Evolutionary conservation across 1,140 invertebrate genomes (phyloP).

Genomic region (Ips typographus): DNA sequence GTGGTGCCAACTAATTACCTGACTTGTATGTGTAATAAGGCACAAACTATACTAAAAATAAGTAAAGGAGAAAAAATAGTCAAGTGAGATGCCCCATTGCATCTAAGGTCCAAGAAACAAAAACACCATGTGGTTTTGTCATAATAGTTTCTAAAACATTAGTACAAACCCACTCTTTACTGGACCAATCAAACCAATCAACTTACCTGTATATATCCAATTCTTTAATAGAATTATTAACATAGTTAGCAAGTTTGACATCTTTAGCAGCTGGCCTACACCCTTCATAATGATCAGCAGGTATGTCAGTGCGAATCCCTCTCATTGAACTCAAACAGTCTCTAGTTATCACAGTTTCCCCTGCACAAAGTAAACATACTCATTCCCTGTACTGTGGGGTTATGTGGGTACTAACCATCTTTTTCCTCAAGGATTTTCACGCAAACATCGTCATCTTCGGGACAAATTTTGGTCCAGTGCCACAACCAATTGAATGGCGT

Average conservation of each 20-base stretch:
- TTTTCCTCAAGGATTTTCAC: constrained; percentile 87
- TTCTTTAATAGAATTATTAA: constrained; percentile 84
- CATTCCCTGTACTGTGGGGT: background rate
- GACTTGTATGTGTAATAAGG: too few species aligned
- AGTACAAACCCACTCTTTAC: constrained; percentile 16
- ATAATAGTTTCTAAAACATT: constrained; percentile 72
- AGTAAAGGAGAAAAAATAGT: too few species aligned
- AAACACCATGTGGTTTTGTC: constrained; percentile 87
- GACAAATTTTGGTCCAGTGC: constrained; percentile 74
- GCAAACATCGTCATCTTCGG: constrained; percentile 82
- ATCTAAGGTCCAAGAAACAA: constrained; percentile 87
- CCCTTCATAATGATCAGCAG: constrained; percentile 90
- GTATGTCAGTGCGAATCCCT: constrained; percentile 79
- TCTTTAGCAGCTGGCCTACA: constrained; percentile 80
- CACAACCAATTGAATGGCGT: constrained; percentile 81
- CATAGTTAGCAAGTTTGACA: constrained; percentile 79
- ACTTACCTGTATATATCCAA: constrained; percentile 77
- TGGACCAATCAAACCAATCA: background rate
- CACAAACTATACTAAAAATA: too few species aligned
- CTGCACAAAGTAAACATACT: constrained; percentile 56
- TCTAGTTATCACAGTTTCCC: constrained; percentile 76
- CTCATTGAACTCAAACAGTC: constrained; percentile 81
- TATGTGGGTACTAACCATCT: constrained; percentile 64
- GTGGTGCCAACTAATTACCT: too few species aligned
- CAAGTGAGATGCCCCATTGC: constrained; percentile 58